Conservation (phyloP, 2,797 vertebrate species). For the Acanthornis magna region DNA sequence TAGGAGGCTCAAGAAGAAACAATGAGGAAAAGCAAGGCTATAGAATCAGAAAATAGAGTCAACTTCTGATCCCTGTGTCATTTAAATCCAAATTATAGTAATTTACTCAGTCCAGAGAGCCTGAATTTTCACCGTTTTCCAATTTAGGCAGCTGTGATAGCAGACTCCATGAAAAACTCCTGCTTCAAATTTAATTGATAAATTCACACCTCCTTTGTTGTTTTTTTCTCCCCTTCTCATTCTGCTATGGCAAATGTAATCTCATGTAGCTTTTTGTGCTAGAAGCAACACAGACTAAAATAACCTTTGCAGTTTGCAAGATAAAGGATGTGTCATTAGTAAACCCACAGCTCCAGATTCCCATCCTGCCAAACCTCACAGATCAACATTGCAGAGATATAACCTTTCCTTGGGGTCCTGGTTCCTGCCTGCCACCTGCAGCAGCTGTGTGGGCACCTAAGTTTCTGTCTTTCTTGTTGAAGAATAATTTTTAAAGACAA, state of each 20-base stretch:
- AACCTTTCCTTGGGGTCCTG: background rate
- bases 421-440: background rate
- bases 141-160: background rate
- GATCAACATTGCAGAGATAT: background rate
- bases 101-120: slow-evolving; percentile 25
- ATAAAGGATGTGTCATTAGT: background rate
- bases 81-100: slow-evolving; percentile 60
- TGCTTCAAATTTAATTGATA: background rate
- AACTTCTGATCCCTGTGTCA: slow-evolving; percentile 2
- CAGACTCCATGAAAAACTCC: background rate
- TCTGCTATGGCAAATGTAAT: background rate
- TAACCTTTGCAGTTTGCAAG: background rate
- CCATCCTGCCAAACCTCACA: background rate
- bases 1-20: slow-evolving; percentile 54
- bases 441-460: background rate
- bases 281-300: background rate
- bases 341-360: background rate
- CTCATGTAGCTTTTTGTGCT: background rate
- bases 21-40: slow-evolving; percentile 43
- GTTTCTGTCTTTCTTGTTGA: background rate
- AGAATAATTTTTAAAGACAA: background rate
- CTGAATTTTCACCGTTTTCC: background rate
- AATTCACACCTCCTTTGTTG: background rate
- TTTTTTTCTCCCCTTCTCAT: accelerated
- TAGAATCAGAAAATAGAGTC: slow-evolving; percentile 30